Evolutionary conservation across 1,140 invertebrate genomes (phyloP).

Genomic region (Drosophila bifasciata): DNA sequence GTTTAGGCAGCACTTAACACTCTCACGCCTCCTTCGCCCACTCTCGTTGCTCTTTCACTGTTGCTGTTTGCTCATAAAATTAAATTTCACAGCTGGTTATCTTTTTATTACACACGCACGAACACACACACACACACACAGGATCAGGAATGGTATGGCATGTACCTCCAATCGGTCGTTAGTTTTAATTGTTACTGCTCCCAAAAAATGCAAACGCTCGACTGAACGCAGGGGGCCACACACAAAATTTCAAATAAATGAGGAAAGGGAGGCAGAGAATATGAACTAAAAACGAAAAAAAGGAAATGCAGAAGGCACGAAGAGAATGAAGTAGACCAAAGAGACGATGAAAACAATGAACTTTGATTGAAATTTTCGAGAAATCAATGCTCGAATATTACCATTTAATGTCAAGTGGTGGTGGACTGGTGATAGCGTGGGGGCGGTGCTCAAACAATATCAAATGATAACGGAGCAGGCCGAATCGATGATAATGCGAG

Average conservation of each 20-base stretch:
- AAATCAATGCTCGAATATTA: conserved; percentile 59
- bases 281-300: conserved; percentile 4
- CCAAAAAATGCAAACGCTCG: conserved; percentile 45
- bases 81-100: conserved; percentile 69
- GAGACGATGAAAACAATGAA: conserved; percentile 8
- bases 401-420: conserved; percentile 42
- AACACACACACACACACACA: conserved; percentile 13
- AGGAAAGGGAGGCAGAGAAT: conserved; percentile 5
- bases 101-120: conserved; percentile 56
- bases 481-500: conserved; percentile 46
- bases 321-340: conserved; percentile 7
- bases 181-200: conserved; percentile 73
- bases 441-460: conserved; percentile 51
- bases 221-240: conserved; percentile 28
- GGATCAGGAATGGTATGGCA: not conserved
- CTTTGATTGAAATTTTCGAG: conserved; percentile 63
- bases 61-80: conserved; percentile 55
- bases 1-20: too few species aligned
- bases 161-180: conserved; percentile 64
- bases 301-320: not conserved
- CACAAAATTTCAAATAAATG: conserved; percentile 10
- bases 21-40: too few species aligned
- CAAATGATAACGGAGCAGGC: conserved; percentile 27
- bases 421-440: conserved; percentile 7
- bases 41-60: conserved; percentile 10